Evolutionary conservation across 2,888 invertebrate genomes (phyloP), one percentile per base, ranked within the genome.

Genomic region (Schizotus pectinicornis): DNA sequence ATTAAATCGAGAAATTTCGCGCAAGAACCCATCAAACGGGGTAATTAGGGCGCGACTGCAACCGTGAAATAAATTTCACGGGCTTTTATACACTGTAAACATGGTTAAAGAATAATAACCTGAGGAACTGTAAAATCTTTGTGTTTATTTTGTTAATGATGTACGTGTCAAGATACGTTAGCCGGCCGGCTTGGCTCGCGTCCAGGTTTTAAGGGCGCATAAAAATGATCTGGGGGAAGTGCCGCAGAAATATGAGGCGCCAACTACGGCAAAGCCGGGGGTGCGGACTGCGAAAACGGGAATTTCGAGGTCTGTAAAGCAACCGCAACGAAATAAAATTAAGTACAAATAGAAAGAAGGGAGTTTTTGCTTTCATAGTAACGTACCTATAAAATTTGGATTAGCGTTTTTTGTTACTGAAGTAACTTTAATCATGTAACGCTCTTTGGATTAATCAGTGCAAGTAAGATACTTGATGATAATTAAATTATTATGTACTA

Each of bases 121-220:
- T 12, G 34, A n/a, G 13, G 47, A 34, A 42, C 41, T 48, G 41
- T 55, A 55, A 51, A 50, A 38, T 52, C 46, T 57, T 46, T 39
- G 30, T 39, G 51, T 57, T 59, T 49, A 50, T 50, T 59, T 55
- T 50, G 59, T 55, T 57, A 61, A 56, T 64, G 64, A 64, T 59
- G 32, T 59, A 50, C 61, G 48, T 63, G 59, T 59, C 61, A 59
- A 56, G 59, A 59, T 61, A 61, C 41, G 42, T 48, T 52, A 42
- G 33, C 33, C 54, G 12, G 35, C 13, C 39, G 35, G 14, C 45
- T 52, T 52, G 57, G 57, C 42, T 38, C 49, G 37, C 43, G 48
- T 50, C 54, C 55, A 41, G 12, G 30, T 56, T 56, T 59, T 47
- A 49, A 52, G 38, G 43, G 48, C 56, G 37, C 52, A 52, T 55